Evolutionary conservation across 2,888 invertebrate species (phyloP), one percentile per base, ranked within the genome.

Genomic region (Drosophila quinaria): DNA sequence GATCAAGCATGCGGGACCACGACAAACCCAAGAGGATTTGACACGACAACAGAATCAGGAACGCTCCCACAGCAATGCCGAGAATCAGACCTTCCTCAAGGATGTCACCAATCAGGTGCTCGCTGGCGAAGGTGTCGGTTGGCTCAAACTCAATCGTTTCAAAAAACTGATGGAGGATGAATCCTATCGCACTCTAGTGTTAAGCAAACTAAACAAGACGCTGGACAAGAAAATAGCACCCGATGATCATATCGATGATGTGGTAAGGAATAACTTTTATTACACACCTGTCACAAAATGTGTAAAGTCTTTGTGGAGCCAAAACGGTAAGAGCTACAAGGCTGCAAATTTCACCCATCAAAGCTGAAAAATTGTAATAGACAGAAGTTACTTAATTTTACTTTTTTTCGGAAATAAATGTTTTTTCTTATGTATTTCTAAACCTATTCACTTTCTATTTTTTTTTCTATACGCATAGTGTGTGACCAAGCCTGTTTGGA

Each of bases 91-190:
- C 52, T 98, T 98, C 92, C 94, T 99, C 49, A 97, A 97, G 90
- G 98, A 99, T 90, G 97, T 97, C 78, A 93, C 95, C 91, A 91
- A 75, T 37, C 93, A 93, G 77, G 92, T 92, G 3, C 61, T 93
- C 25, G 90, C 91, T 6, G 93, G 93, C 0, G 93, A 93, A 70
- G 93, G 93, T 0, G 97, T 99, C 0, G 98, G 99, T 17, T 99
- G 99, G 98, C 94, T 99, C 51, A 98, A 99, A 92, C 93, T 98
- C 17, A 98, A 97, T 90, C 95, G 98, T 25, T 94, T 99, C 54
- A 97, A 97, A 91, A 98, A 98, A 90, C 93, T 99, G 31, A 98
- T 99, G 98, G 99, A 99, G 92, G 99, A 99, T 92, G 99, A 99
- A 93, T 98, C 97, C 50, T 98, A 99, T 93, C 95, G 99, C 37